Evolutionary conservation across 2,113 vertebrate genomes (phyloP).

Genomic region (Gymnobelideus leadbeateri): DNA sequence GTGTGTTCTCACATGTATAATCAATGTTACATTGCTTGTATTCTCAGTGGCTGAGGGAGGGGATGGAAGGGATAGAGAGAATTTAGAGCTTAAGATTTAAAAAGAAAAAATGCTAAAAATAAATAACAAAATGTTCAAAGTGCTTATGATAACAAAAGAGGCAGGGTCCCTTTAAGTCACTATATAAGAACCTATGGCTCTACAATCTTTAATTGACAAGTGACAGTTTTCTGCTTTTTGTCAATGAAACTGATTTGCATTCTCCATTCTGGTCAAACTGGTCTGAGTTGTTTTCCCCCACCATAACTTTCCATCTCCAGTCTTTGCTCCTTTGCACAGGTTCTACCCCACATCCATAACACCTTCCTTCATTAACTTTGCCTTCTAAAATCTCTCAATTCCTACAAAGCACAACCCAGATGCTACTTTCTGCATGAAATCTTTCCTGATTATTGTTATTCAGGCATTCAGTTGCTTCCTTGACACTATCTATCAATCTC

Average conservation of each 20-base stretch:
- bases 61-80: background rate
- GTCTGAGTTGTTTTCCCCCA: background rate
- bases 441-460: no score
- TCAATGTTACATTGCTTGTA: background rate
- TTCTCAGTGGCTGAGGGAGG: background rate
- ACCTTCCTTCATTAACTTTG: background rate
- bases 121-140: background rate
- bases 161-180: background rate
- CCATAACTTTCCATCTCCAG: background rate
- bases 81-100: background rate
- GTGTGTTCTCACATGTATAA: background rate
- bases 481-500: no score
- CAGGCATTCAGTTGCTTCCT: no score
- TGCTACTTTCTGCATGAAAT: no score
- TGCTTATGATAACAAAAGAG: background rate
- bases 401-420: background rate
- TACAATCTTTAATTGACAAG: background rate
- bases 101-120: background rate
- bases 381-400: background rate
- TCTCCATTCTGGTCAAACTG: background rate
- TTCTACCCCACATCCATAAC: background rate
- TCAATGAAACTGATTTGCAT: background rate
- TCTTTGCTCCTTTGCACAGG: background rate
- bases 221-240: background rate
- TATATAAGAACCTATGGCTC: background rate